Conservation (phyloP, 2,888 invertebrate species). For the Lutraria lutraria region DNA sequence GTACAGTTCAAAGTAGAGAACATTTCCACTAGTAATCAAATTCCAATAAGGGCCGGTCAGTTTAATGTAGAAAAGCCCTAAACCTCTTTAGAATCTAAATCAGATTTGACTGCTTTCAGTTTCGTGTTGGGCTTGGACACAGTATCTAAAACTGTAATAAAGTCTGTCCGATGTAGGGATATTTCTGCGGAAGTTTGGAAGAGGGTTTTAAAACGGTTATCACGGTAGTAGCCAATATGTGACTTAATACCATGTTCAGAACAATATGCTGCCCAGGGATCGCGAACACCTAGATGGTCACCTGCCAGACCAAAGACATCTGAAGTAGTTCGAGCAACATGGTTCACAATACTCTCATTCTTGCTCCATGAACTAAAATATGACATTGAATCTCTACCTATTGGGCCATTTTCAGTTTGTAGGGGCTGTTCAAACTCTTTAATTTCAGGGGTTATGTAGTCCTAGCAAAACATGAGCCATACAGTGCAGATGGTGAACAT, state of each 20-base stretch:
- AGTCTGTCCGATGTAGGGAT: constrained; percentile 5
- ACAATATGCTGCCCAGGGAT: constrained; percentile 67
- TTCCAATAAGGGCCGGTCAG: constrained; percentile 67
- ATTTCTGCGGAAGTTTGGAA: constrained; percentile 38
- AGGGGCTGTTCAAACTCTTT: constrained; percentile 31
- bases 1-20: constrained; percentile 55
- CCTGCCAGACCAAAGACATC: too few relatives aligned
- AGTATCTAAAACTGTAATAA: constrained; percentile 39
- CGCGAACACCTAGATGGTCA: constrained; percentile 56
- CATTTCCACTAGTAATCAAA: constrained; percentile 36
- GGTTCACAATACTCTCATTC: constrained; percentile 44
- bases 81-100: constrained; percentile 47
- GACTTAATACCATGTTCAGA: constrained; percentile 54
- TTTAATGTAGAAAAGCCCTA: constrained; percentile 60
- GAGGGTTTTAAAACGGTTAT: constrained; percentile 33
- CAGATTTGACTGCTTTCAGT: constrained; percentile 56
- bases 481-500: too few relatives aligned
- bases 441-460: constrained; percentile 31
- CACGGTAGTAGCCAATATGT: constrained; percentile 21
- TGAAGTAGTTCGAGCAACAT: constrained; percentile 45
- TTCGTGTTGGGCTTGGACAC: constrained; percentile 57
- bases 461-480: constrained; percentile 57
- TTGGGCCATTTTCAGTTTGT: constrained; percentile 22
- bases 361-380: constrained; percentile 53
- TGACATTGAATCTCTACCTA: constrained; percentile 54